Evolutionary conservation across 2,113 vertebrate species (phyloP).

Genomic region (Oryzias curvinotus): DNA sequence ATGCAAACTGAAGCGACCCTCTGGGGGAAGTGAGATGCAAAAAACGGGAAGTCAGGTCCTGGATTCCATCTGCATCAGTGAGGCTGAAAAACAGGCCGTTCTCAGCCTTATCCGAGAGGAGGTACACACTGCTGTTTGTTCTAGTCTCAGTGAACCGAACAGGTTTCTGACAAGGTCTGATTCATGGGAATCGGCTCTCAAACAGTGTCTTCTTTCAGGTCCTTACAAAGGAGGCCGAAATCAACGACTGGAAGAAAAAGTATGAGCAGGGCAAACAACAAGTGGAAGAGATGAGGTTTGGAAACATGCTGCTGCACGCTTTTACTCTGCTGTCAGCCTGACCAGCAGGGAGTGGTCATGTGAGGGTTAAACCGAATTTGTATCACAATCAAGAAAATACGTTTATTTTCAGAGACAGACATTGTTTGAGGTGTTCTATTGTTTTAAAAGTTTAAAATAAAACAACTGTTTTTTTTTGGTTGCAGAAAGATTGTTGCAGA

Average conservation of each 20-base stretch:
- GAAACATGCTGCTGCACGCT: neutral
- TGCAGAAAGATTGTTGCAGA: conserved; percentile 93
- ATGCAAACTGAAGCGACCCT: conserved; percentile 52
- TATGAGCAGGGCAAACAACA: conserved; percentile 88
- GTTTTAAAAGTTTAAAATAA: neutral
- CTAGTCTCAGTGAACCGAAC: neutral
- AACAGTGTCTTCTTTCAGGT: conserved; percentile 76
- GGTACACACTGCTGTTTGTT: conserved; percentile 69
- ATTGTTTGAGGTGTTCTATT: neutral
- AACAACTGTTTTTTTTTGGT: conserved; percentile 14
- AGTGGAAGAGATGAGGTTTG: conserved; percentile 93
- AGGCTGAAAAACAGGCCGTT: conserved; percentile 87
- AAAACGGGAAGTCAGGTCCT: conserved; percentile 82
- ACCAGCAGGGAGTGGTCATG: neutral
- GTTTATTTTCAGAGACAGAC: too few relatives aligned
- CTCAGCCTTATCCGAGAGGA: conserved; percentile 92
- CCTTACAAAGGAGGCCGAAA: conserved; percentile 91
- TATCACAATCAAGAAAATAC: too few relatives aligned
- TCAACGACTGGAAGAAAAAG: conserved; percentile 90
- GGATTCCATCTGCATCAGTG: conserved; percentile 87
- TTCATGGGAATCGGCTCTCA: conserved; percentile 21
- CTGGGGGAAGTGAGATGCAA: conserved; percentile 58
- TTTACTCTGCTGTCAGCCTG: neutral
- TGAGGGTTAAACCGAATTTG: neutral
- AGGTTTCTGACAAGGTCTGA: neutral